Percentiles rank a stretch among this genome's conserved stretches.
Evolutionary conservation across 2,113 vertebrate genomes (phyloP).

Genomic region (Microtus pennsylvanicus): DNA sequence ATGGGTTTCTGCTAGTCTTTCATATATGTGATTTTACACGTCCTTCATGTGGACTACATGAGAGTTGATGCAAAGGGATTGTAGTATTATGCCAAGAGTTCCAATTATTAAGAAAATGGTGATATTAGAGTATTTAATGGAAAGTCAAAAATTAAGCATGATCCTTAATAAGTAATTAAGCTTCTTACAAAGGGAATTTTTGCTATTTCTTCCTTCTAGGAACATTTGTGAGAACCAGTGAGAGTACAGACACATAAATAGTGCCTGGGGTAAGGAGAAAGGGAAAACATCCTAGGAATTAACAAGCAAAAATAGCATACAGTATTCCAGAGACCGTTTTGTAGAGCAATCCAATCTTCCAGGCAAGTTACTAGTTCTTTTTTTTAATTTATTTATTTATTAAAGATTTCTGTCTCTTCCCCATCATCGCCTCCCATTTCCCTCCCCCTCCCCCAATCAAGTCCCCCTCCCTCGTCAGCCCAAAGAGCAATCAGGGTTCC

Average conservation of each 20-base stretch:
- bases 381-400: no score
- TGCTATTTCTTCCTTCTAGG: background rate
- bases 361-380: conserved; percentile 48
- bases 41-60: background rate
- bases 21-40: background rate
- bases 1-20: background rate
- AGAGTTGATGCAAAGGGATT: background rate
- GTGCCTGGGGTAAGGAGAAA: background rate
- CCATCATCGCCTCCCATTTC: no score
- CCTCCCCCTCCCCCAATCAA: no score
- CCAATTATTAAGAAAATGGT: background rate
- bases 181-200: conserved; percentile 46
- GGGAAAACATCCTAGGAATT: background rate
- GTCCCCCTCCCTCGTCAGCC: no score
- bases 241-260: background rate
- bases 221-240: background rate
- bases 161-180: conserved; percentile 1
- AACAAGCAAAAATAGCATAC: background rate
- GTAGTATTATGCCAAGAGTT: background rate
- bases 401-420: no score
- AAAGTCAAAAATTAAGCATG: background rate
- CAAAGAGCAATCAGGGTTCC: no score
- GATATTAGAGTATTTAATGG: background rate
- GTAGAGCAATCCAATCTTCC: conserved; percentile 26
- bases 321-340: conserved; percentile 33